These are phyloP conservation scores for Muntiacus reevesi DNA, from an alignment of 2,113 vertebrate genomes.

Conservation along the genomic window DNA sequence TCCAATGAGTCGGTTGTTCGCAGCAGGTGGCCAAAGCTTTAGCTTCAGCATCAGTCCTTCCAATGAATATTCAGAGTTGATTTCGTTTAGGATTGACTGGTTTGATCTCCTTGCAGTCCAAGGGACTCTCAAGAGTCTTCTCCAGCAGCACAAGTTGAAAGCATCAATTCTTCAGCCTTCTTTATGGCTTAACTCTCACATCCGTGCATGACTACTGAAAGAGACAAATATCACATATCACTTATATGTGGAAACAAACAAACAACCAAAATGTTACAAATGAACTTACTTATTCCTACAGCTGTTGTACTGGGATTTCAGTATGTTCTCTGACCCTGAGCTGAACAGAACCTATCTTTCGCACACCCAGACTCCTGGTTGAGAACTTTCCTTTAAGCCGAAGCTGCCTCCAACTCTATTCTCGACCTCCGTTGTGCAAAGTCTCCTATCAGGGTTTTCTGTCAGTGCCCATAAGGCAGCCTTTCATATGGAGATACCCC, in stretches of 20 bases:
- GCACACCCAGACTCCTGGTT: background rate
- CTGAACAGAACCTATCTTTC: background rate
- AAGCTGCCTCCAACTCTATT: background rate
- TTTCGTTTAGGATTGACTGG: background rate
- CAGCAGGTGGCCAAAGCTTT: background rate
- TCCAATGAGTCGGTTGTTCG: background rate
- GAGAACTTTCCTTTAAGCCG: background rate
- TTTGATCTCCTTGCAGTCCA: background rate
- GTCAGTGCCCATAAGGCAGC: background rate
- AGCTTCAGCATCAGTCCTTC: background rate
- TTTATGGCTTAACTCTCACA: background rate
- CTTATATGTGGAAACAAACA: background rate
- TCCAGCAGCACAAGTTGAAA: background rate
- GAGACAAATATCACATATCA: background rate
- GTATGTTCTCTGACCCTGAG: background rate
- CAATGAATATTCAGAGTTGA: background rate
- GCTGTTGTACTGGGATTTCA: background rate
- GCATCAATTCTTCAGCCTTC: background rate
- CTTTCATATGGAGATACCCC: background rate
- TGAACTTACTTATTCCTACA: background rate
- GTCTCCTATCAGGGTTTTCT: background rate
- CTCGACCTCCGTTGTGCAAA: background rate
- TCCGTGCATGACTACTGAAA: background rate
- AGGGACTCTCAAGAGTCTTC: background rate
- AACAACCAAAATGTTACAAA: background rate